Evolutionary conservation across 2,888 invertebrate genomes (phyloP).

Genomic region (Sphaerophoria taeniata): DNA sequence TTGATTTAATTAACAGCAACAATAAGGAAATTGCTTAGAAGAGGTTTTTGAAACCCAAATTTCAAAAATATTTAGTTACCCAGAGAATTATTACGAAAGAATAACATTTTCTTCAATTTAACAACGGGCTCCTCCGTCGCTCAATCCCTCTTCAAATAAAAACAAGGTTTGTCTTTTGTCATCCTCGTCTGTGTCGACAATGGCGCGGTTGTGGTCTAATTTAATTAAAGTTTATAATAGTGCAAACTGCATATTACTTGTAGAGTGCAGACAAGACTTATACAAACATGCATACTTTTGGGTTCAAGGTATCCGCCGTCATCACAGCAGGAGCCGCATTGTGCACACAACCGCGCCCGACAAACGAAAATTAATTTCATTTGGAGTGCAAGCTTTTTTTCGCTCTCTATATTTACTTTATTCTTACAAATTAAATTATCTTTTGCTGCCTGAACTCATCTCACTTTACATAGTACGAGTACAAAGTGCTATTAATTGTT

Average conservation of each 20-base stretch:
- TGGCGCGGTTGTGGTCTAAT: constrained; percentile 43
- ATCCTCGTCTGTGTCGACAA: constrained; percentile 11
- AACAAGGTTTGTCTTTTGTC: not conserved
- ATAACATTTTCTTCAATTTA: not conserved
- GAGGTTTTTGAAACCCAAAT: too few species aligned
- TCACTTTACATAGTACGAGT: not conserved
- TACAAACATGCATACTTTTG: not conserved
- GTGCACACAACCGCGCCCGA: not conserved
- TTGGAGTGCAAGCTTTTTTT: not conserved
- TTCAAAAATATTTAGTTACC: too few species aligned
- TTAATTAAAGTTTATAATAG: constrained; percentile 53
- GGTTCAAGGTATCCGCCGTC: constrained; percentile 24
- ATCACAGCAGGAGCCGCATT: not conserved
- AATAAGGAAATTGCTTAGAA: too few species aligned
- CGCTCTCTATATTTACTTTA: constrained; percentile 10
- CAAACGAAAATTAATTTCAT: constrained; percentile 39
- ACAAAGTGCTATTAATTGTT: constrained; percentile 11
- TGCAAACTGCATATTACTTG: constrained; percentile 38
- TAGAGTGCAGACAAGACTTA: not conserved
- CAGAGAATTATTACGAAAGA: too few species aligned
- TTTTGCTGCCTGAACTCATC: constrained; percentile 9
- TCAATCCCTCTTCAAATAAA: not conserved
- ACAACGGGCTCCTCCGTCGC: not conserved
- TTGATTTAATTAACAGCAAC: too few species aligned
- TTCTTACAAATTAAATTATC: constrained; percentile 30